phyloP scores from a whole-genome alignment of 1,140 invertebrate genomes.

The Caligus rogercresseyi region DNA sequence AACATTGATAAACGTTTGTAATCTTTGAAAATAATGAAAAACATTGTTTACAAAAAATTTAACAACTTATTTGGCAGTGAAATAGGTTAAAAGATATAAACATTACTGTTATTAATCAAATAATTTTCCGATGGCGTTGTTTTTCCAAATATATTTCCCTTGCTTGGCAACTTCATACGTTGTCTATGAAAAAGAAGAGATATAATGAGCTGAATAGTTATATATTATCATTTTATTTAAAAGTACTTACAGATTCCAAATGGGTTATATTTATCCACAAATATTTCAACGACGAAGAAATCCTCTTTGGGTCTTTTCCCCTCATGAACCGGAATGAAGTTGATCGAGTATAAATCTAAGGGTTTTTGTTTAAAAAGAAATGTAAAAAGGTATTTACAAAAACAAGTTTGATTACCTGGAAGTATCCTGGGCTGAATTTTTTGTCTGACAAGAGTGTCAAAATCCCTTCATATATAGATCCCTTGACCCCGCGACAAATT shows the following conservation, averaged over 20 bases:
- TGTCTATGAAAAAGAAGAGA: not conserved
- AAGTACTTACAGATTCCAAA: too few species aligned
- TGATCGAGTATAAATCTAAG: not conserved
- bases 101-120: too few species aligned
- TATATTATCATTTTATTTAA: too few species aligned
- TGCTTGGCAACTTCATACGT: not conserved
- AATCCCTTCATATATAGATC: not conserved
- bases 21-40: too few species aligned
- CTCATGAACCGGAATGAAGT: not conserved
- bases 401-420: not conserved
- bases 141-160: not conserved
- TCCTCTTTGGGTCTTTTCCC: not conserved
- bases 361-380: not conserved
- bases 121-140: not conserved
- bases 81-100: too few species aligned
- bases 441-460: not conserved
- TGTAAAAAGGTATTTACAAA: not conserved
- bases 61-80: too few species aligned
- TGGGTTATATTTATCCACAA: not conserved
- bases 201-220: too few species aligned
- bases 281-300: not conserved
- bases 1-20: too few species aligned
- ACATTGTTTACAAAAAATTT: too few species aligned
- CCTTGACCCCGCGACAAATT: not conserved
- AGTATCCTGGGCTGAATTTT: not conserved